These are phyloP conservation scores for Homarus americanus DNA, from an alignment of 1,140 invertebrate genomes.

Conservation along the genomic window DNA sequence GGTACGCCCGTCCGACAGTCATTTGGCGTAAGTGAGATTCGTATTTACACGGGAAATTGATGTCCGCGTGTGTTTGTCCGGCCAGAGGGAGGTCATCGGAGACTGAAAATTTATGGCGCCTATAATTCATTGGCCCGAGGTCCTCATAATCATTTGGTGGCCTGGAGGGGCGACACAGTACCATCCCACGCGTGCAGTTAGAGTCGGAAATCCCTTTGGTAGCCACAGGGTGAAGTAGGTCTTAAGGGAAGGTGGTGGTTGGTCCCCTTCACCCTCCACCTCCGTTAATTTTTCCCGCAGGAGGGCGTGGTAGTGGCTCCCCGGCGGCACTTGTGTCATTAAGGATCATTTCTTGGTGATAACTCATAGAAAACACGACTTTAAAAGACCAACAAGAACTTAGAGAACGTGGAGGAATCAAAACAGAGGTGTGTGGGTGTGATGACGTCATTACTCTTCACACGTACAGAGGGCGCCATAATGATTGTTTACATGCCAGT, in stretches of 20 bases:
- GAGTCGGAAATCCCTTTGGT: not conserved
- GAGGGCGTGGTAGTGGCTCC: not conserved
- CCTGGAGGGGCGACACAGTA: not conserved
- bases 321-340: not conserved
- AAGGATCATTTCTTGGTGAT: not conserved
- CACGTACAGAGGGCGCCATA: not conserved
- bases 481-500: not conserved
- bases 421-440: too few species aligned
- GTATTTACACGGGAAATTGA: slow-evolving; percentile 59
- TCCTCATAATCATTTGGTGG: slow-evolving; percentile 50
- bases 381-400: not conserved
- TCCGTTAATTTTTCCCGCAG: not conserved
- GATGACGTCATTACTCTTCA: not conserved
- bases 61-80: slow-evolving; percentile 47
- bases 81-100: slow-evolving; percentile 47
- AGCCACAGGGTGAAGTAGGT: not conserved
- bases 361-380: not conserved
- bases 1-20: slow-evolving; percentile 34
- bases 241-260: not conserved
- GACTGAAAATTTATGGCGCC: slow-evolving; percentile 40
- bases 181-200: not conserved
- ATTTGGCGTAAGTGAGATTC: slow-evolving; percentile 58
- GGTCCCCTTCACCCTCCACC: not conserved
- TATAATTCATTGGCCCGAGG: slow-evolving; percentile 53
- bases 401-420: not conserved